These are phyloP conservation scores for Diorhabda carinulata DNA, from an alignment of 1,140 invertebrate genomes.

Conservation along the genomic window DNA sequence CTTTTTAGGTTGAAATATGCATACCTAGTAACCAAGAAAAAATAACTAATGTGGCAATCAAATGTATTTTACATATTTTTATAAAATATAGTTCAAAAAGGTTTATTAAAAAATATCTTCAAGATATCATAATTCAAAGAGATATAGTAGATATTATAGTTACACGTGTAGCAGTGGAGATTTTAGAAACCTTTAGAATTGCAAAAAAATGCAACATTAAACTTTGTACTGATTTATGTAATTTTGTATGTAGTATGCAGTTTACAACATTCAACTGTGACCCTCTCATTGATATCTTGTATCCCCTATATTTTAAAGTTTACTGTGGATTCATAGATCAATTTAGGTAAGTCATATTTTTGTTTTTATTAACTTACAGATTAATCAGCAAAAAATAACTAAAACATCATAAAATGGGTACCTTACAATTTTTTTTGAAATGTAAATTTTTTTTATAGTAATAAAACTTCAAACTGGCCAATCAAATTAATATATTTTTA, in stretches of 20 bases:
- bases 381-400: not conserved
- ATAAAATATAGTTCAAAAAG: slow-evolving; percentile 28
- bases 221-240: slow-evolving; percentile 25
- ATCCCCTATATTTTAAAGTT: slow-evolving; percentile 28
- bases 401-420: too few species aligned
- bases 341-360: slow-evolving; percentile 19
- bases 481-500: too few species aligned
- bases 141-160: slow-evolving; percentile 24
- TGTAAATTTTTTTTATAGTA: too few species aligned
- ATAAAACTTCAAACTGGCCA: too few species aligned
- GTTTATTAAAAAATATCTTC: slow-evolving; percentile 29
- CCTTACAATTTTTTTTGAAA: too few species aligned
- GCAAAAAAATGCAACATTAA: slow-evolving; percentile 29
- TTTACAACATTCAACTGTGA: slow-evolving; percentile 23
- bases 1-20: slow-evolving; percentile 26
- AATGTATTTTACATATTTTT: slow-evolving; percentile 26
- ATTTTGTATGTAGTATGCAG: slow-evolving; percentile 28
- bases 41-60: slow-evolving; percentile 14
- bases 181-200: slow-evolving; percentile 48
- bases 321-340: slow-evolving; percentile 26
- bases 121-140: slow-evolving; percentile 24
- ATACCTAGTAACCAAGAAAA: slow-evolving; percentile 21
- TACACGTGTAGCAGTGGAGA: slow-evolving; percentile 15
- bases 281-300: slow-evolving; percentile 19
- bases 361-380: not conserved